Conservation (phyloP, 2,113 vertebrate species). For the Alexandromys fortis region DNA sequence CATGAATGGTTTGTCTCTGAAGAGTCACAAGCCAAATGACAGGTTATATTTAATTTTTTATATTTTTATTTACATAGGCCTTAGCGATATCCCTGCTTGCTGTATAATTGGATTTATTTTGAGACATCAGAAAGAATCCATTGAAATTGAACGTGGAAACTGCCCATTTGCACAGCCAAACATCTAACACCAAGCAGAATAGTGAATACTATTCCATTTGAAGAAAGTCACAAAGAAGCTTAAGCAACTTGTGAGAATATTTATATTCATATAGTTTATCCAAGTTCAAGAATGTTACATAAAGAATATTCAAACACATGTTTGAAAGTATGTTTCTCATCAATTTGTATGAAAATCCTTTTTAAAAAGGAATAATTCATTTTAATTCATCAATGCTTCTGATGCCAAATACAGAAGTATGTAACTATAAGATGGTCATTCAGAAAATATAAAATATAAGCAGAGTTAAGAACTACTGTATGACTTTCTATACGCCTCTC, state of each 20-base stretch:
- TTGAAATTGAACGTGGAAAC: constrained; percentile 74
- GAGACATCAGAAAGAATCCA: constrained; percentile 76
- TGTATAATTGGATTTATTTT: constrained; percentile 77
- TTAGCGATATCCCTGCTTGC: constrained; percentile 80
- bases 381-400: constrained; percentile 63
- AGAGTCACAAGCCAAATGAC: constrained; percentile 79
- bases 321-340: constrained; percentile 64
- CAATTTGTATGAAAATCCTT: constrained; percentile 72
- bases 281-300: constrained; percentile 82
- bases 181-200: constrained; percentile 70
- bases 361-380: constrained; percentile 58
- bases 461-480: background rate
- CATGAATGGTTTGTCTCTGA: constrained; percentile 76
- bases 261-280: constrained; percentile 75
- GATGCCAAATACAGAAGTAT: constrained; percentile 59
- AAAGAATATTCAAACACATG: constrained; percentile 68
- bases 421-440: constrained; percentile 27
- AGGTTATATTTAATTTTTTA: constrained; percentile 79
- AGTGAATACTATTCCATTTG: constrained; percentile 77
- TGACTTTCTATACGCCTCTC: background rate
- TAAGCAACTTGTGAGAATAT: constrained; percentile 69
- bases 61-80: constrained; percentile 76
- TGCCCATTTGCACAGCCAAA: constrained; percentile 81
- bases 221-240: constrained; percentile 74
- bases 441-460: background rate